Conservation (phyloP, 2,113 vertebrate genomes). For the Dicrurus megarhynchus region DNA sequence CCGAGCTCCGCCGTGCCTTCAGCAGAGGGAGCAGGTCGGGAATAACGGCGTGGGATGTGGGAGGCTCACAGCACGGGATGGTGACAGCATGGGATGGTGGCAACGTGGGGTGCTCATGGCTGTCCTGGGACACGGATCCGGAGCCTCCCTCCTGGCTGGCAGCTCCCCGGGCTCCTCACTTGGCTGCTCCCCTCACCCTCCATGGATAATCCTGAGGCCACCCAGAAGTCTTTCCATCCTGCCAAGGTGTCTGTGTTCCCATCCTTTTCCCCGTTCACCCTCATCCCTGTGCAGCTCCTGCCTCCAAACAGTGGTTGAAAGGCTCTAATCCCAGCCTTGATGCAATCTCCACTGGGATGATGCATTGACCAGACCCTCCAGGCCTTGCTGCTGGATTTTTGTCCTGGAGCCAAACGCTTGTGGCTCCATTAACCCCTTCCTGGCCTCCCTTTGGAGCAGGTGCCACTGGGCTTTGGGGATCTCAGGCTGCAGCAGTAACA, state of each 20-base stretch:
- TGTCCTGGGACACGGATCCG: rapidly evolving
- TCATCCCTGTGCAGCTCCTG: not conserved
- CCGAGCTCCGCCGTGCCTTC: not conserved
- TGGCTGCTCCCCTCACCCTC: not conserved
- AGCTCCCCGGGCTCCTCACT: not conserved
- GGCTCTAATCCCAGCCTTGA: not conserved
- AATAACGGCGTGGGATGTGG: not conserved
- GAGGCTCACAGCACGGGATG: not conserved
- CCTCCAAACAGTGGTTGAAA: not conserved
- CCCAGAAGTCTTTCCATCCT: not conserved
- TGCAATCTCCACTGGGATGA: not conserved
- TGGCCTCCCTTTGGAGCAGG: not conserved
- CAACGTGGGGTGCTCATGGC: not conserved
- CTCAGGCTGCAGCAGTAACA: not conserved
- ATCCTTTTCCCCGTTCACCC: not conserved
- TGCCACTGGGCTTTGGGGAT: not conserved
- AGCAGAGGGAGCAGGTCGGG: not conserved
- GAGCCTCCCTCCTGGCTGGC: not conserved
- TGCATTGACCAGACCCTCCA: not conserved
- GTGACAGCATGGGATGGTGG: not conserved
- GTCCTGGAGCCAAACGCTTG: not conserved
- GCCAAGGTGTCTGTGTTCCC: not conserved
- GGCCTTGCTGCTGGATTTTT: not conserved
- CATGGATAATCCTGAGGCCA: rapidly evolving
- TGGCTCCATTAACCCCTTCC: not conserved